These are phyloP conservation scores for Spodoptera littoralis DNA, from an alignment of 2,888 invertebrate species.

Conservation along the genomic window DNA sequence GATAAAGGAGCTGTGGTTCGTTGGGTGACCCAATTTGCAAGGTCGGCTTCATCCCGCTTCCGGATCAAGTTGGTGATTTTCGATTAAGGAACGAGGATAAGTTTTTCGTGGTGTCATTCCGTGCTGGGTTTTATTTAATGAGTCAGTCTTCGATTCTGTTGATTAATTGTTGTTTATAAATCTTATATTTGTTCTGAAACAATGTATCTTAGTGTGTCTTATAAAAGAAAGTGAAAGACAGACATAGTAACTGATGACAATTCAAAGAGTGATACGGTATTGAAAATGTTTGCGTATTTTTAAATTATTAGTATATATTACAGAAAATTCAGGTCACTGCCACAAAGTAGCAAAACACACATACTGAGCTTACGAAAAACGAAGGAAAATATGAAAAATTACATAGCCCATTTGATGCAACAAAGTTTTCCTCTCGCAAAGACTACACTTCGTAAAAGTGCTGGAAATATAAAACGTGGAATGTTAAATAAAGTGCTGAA, in stretches of 20 bases:
- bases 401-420: slow-evolving; percentile 23
- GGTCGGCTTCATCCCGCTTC: slow-evolving; percentile 54
- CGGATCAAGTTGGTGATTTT: slow-evolving; percentile 57
- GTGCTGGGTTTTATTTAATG: slow-evolving; percentile 37
- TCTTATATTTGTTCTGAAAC: no score
- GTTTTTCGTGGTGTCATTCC: slow-evolving; percentile 36
- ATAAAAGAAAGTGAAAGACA: no score
- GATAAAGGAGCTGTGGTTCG: slow-evolving; percentile 57
- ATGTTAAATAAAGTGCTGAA: slow-evolving; percentile 20
- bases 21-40: slow-evolving; percentile 67
- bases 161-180: background rate
- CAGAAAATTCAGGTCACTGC: no score
- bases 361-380: no score
- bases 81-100: slow-evolving; percentile 56
- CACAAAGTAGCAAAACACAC: no score
- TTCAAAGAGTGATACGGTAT: no score
- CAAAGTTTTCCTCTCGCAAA: slow-evolving; percentile 4
- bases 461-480: slow-evolving; percentile 6
- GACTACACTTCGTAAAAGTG: background rate
- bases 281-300: no score
- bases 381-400: background rate
- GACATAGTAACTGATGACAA: no score
- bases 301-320: no score
- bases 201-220: no score
- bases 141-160: slow-evolving; percentile 8